A percentile compares a stretch with the other conserved stretches of the same genome.
Conservation (phyloP, 2,888 invertebrate genomes). For the Acrobasis repandana region DNA sequence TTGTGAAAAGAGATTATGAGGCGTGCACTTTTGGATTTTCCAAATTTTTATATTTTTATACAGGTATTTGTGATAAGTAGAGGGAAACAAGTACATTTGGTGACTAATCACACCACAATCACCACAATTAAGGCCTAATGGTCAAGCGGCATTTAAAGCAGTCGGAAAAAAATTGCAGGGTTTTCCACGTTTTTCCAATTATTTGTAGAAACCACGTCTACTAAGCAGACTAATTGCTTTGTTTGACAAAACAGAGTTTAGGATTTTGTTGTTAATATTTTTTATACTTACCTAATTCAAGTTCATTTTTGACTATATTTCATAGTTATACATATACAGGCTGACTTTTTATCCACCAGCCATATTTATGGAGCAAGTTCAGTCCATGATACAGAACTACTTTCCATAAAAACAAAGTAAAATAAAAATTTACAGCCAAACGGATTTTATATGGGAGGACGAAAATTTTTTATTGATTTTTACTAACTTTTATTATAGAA, state of each 20-base stretch:
- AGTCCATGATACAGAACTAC: too few relatives aligned
- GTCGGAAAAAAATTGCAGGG: conserved; percentile 10
- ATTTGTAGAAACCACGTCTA: background rate
- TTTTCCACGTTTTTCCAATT: conserved; percentile 7
- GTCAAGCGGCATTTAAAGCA: background rate
- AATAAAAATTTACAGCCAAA: too few relatives aligned
- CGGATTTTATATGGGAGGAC: too few relatives aligned
- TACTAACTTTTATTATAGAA: too few relatives aligned
- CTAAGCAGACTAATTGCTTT: background rate
- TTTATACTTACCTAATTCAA: too few relatives aligned
- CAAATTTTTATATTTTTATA: background rate
- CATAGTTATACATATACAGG: too few relatives aligned
- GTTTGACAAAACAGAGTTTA: background rate
- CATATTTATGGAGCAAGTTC: too few relatives aligned
- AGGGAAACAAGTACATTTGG: background rate
- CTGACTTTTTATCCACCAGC: too few relatives aligned
- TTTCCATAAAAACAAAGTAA: too few relatives aligned
- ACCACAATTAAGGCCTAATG: conserved; percentile 4
- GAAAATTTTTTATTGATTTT: too few relatives aligned
- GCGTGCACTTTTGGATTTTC: too few relatives aligned
- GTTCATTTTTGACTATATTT: background rate
- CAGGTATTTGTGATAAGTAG: conserved; percentile 3
- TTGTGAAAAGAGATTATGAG: too few relatives aligned
- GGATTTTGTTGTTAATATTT: background rate
- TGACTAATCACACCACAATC: conserved; percentile 9